Evolutionary conservation across 2,113 vertebrate genomes (phyloP), one percentile per base, ranked within the genome.

Genomic region (Labeo catla): DNA sequence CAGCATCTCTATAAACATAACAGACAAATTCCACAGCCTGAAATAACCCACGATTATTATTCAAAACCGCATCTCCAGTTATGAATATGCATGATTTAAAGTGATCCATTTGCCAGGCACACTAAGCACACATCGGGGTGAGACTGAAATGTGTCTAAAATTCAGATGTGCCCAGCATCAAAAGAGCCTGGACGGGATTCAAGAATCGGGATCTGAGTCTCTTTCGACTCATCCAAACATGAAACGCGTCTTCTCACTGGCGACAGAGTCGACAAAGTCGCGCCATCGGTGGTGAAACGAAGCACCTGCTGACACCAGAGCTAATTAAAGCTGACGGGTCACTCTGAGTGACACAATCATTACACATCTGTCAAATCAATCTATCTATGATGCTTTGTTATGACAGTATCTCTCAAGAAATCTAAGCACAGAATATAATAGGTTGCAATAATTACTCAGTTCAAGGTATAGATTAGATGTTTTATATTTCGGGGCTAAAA

Each of bases 51-150:
- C 19, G n/a, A 66, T 82, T n/a, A 68, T 82, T 68, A 82, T 82
- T 82, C 80, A 49, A 7, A 66, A 36, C 61, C 5, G 23, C n/a
- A 50, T 66, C 45, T 68, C 28, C n/a, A 11, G 1, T 16, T 50
- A 50, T 82, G 45, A 82, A 82, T 82, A 68, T 68, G 13, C 23
- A 82, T 82, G 80, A 82, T 10, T 82, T 52, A 49, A 34, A 68
- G 15, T 49, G 23, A 82, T 82, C 63, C 61, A 68, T 82, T 82
- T 68, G 45, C 13, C 43, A 21, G n/a, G 23, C 45, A 50, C 23
- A 66, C 13, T 36, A 8, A 19, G 15, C 50, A 49, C n/a, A 66
- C 79, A 66, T 66, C 23, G 16, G 79, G 1, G 59, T 50, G 49
- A 28, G 45, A 65, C 39, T 47, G 39, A 19, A 68, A 28, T 49